Percentiles rank a stretch among this genome's conserved stretches.
These are phyloP conservation scores for Nansenia antarctica DNA, from an alignment of 2,113 vertebrate species.

Conservation along the genomic window DNA sequence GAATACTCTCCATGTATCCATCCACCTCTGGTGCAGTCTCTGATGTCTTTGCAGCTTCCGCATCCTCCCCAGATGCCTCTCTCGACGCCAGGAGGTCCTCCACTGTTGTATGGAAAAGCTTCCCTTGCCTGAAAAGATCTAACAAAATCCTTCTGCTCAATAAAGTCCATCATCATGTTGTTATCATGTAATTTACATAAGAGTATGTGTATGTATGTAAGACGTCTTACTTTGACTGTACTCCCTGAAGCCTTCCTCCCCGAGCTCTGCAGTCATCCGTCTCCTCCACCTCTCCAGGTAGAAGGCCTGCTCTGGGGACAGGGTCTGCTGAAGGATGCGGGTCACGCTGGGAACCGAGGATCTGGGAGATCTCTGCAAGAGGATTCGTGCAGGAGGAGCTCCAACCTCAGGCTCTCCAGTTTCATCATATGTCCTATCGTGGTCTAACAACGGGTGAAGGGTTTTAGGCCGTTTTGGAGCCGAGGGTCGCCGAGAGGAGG, in stretches of 20 bases:
- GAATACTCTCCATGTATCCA: conserved; percentile 84
- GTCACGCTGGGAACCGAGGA: conserved; percentile 83
- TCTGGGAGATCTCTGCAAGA: conserved; percentile 53
- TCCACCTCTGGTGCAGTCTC: conserved; percentile 38
- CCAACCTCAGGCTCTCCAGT: conserved; percentile 36
- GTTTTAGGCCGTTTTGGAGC: conserved; percentile 60
- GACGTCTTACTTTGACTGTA: conserved; percentile 81
- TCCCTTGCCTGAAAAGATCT: conserved; percentile 90
- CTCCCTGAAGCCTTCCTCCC: conserved; percentile 87
- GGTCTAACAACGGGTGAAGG: conserved; percentile 76
- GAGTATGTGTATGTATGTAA: background rate
- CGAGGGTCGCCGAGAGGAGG: conserved; percentile 27
- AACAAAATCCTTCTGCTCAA: background rate
- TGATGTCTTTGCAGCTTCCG: conserved; percentile 18
- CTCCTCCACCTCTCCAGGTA: conserved; percentile 90
- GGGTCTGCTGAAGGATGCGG: conserved; percentile 86
- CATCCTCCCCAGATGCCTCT: conserved; percentile 38
- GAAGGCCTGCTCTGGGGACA: conserved; percentile 83
- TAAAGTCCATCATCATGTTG: too few species aligned
- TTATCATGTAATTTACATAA: background rate
- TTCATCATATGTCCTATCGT: conserved; percentile 44
- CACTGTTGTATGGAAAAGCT: conserved; percentile 83
- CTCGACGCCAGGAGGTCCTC: conserved; percentile 75
- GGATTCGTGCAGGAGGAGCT: conserved; percentile 69
- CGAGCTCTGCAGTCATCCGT: conserved; percentile 86